phyloP scores from a whole-genome alignment of 2,888 invertebrate genomes.

The Lithophane semibrunnea region DNA sequence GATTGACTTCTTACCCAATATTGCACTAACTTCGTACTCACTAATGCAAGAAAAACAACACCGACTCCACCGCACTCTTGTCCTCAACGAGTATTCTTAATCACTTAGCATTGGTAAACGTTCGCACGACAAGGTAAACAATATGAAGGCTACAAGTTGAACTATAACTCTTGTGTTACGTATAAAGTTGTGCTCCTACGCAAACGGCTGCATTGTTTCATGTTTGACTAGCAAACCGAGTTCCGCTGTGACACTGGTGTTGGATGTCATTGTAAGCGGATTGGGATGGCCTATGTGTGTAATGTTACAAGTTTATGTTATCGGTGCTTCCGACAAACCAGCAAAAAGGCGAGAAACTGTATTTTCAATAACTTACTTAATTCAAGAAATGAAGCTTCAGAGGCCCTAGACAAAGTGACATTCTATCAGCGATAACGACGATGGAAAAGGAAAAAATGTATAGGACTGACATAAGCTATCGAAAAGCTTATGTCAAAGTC shows the following conservation, averaged over 20 bases:
- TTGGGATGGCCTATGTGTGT: constrained; percentile 34
- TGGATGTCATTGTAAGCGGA: constrained; percentile 43
- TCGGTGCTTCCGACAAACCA: neutral
- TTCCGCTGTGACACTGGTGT: constrained; percentile 54
- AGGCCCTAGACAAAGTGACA: too few relatives aligned
- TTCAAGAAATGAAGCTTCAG: neutral
- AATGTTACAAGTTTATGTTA: constrained; percentile 20
- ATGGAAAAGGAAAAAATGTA: too few relatives aligned
- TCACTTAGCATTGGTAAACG: constrained; percentile 90
- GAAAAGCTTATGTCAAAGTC: too few relatives aligned
- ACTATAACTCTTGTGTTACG: constrained; percentile 86
- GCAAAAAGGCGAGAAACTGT: too few relatives aligned
- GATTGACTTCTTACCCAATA: neutral
- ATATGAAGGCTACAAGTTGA: constrained; percentile 89
- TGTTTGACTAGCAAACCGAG: constrained; percentile 77
- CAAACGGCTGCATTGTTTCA: constrained; percentile 84
- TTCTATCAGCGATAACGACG: too few relatives aligned
- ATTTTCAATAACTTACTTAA: neutral
- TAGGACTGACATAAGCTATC: too few relatives aligned
- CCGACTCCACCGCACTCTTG: constrained; percentile 72
- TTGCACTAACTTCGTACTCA: neutral
- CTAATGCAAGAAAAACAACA: neutral
- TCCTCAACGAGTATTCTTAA: constrained; percentile 86
- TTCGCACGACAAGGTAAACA: constrained; percentile 89
- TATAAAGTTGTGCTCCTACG: constrained; percentile 74